Evolutionary conservation across 1,140 invertebrate genomes (phyloP).

Genomic region (Aleiodes sp.): DNA sequence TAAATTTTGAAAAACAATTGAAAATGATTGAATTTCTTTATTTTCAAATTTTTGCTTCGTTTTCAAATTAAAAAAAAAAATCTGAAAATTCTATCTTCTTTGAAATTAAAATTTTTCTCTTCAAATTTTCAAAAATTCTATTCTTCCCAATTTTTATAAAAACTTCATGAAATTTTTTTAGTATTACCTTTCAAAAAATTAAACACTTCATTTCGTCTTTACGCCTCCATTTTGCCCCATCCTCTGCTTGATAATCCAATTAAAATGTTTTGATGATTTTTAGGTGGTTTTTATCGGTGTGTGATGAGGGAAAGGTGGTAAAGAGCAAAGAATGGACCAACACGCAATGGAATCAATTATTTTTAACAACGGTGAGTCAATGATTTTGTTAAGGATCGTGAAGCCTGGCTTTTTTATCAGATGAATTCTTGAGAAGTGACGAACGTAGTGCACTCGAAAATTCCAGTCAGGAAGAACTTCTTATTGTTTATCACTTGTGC

Average conservation of each 20-base stretch:
- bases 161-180: not conserved
- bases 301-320: slow-evolving; percentile 19
- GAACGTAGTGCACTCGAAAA: not conserved
- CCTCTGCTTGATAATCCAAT: not conserved
- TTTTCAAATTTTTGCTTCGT: no score
- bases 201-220: not conserved
- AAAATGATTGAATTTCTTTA: no score
- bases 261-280: not conserved
- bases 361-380: slow-evolving; percentile 36
- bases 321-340: not conserved
- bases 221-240: no score
- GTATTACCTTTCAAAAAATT: not conserved
- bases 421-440: not conserved
- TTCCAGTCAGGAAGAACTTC: not conserved
- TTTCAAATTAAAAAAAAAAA: no score
- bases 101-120: no score
- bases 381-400: not conserved
- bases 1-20: no score
- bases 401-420: not conserved
- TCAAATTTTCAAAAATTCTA: no score
- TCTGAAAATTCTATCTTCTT: no score
- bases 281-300: not conserved
- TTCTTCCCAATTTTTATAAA: not conserved
- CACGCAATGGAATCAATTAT: slow-evolving; percentile 35
- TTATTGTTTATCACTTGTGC: not conserved